Base-by-base conservation (phyloP, 2,797 vertebrate genomes). In the Echeneis naucrates region DNA sequence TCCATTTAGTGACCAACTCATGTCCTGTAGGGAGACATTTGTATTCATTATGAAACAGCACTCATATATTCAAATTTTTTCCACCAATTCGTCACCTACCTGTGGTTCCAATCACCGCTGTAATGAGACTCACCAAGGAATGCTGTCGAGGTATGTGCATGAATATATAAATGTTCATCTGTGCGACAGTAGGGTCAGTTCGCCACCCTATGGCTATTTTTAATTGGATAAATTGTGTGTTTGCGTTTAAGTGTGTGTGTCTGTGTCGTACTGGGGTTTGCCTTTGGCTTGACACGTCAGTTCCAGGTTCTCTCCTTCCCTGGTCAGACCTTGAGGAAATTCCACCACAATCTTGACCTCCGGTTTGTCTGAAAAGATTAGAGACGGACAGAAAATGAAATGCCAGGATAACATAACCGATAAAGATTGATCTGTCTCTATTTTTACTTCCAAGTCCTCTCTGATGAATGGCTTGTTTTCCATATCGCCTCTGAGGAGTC, bases 241-340 rank as follows among this genome's bases (percentile, higher is more conserved):
- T 21, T 44, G 48, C 45, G 37, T 50, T 32, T 61, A 54, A 57
- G 59, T 65, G 74, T 64, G 72, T 72, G 32, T 32, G 53, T 70
- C 58, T 47, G 44, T 17, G 9, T 63, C 96, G 92, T 96, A 99
- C 98, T 97, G 93, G 82, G 98, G 98, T 89, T 99, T 99, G 88
- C 97, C 97, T 92, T 95, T 96, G 76, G 95, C 95, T 80, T 94
- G 93, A 87, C 98, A 99, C 0, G 94, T 96, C 88, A 99, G 92
- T 64, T 98, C 97, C 68, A 99, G 94, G 26, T 96, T 95, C 82
- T 99, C 97, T 77, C 98, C 98, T 94, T 99, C 98, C 74, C 98
- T 95, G 55, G 97, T 97, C 54, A 97, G 94, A 75, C 97, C 97
- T 88, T 96, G 95, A 64, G 98, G 97, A 84, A 96, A 97, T 77